Evolutionary conservation across 2,888 invertebrate species (phyloP).

Genomic region (Hoplodrina blanda): DNA sequence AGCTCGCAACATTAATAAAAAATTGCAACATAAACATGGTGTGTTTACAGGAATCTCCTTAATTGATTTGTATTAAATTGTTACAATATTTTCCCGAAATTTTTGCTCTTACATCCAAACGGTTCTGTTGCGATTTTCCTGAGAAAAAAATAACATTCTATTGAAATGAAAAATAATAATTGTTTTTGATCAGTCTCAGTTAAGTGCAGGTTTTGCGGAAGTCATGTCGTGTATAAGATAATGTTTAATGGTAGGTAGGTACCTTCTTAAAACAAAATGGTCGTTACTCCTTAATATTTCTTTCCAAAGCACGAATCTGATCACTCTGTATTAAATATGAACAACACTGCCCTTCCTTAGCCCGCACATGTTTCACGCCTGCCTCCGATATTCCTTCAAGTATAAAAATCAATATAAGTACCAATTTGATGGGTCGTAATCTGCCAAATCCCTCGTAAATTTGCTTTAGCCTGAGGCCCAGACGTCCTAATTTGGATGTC

Average conservation of each 20-base stretch:
- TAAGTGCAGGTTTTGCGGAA: background rate
- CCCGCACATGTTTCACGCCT: slow-evolving; percentile 2
- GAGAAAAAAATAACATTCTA: slow-evolving; percentile 24
- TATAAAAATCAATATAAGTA: slow-evolving; percentile 54
- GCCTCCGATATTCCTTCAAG: slow-evolving; percentile 33
- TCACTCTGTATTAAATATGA: background rate
- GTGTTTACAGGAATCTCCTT: slow-evolving; percentile 30
- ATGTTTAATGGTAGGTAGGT: background rate
- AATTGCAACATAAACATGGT: slow-evolving; percentile 13
- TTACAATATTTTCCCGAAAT: slow-evolving; percentile 27
- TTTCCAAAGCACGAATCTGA: background rate
- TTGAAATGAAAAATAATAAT: slow-evolving; percentile 30
- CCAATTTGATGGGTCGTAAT: slow-evolving; percentile 53
- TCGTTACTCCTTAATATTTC: background rate
- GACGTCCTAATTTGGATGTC: slow-evolving; percentile 50
- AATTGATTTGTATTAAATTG: slow-evolving; percentile 37
- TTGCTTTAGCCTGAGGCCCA: slow-evolving; percentile 50
- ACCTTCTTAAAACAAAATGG: background rate
- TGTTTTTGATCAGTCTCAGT: slow-evolving; percentile 17
- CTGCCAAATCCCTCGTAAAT: slow-evolving; percentile 55
- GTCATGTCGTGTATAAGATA: background rate
- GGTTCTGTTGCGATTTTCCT: slow-evolving; percentile 13
- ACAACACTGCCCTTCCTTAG: background rate
- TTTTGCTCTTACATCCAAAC: slow-evolving; percentile 8
- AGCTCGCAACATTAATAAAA: slow-evolving; percentile 12